phyloP scores from a whole-genome alignment of 2,113 vertebrate species.

The Oreochromis niloticus region DNA sequence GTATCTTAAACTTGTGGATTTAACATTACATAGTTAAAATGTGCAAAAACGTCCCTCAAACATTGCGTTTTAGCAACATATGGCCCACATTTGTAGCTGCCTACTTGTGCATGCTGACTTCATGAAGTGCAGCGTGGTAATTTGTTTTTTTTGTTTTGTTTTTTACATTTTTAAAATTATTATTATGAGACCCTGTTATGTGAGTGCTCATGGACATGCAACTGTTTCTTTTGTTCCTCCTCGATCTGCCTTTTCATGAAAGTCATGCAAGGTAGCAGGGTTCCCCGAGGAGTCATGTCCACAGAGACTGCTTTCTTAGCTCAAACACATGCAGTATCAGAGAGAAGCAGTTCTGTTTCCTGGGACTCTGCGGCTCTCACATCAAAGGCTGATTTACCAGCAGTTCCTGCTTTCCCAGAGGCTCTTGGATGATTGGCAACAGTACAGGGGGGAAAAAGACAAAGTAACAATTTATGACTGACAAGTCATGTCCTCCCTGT shows the following conservation, averaged over 20 bases:
- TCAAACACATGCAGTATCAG: constrained; percentile 36
- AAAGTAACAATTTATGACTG: constrained; percentile 1
- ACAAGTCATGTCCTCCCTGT: not conserved
- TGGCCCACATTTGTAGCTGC: not conserved
- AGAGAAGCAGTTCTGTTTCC: constrained; percentile 30
- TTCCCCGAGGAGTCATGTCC: constrained; percentile 31
- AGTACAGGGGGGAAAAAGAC: not conserved
- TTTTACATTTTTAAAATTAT: not conserved
- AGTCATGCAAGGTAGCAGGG: not conserved
- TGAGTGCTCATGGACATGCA: not conserved
- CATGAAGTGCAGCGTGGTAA: not conserved
- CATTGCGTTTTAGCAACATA: not conserved
- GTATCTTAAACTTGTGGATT: constrained; percentile 42
- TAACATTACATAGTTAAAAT: not conserved
- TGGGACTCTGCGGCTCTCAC: constrained; percentile 24
- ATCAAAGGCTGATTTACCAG: constrained; percentile 52
- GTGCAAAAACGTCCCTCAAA: not conserved
- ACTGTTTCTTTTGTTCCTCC: not conserved
- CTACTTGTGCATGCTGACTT: not conserved
- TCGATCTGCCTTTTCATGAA: constrained; percentile 9
- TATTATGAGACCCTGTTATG: not conserved
- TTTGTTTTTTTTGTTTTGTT: not conserved
- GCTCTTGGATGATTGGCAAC: constrained; percentile 38
- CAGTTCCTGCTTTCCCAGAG: constrained; percentile 24
- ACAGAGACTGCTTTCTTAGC: constrained; percentile 28